These are phyloP conservation scores for Geotrupes spiniger DNA, from an alignment of 2,888 invertebrate genomes.

Conservation along the genomic window DNA sequence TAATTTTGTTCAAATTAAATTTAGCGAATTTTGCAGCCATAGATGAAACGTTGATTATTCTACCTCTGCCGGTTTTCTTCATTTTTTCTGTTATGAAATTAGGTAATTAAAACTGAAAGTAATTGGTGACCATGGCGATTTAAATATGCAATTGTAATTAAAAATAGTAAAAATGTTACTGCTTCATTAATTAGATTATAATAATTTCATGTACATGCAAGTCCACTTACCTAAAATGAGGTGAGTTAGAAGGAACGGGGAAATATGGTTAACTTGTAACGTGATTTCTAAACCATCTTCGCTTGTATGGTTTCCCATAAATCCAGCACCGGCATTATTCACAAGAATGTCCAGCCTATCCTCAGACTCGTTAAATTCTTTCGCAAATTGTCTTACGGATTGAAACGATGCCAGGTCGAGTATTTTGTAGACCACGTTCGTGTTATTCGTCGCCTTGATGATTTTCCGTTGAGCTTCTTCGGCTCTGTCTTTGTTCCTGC, in stretches of 20 bases:
- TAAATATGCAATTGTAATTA: too few species aligned
- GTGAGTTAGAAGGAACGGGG: slow-evolving; percentile 60
- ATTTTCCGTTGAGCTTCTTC: slow-evolving; percentile 30
- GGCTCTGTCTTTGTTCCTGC: slow-evolving; percentile 43
- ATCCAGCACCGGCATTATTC: slow-evolving; percentile 62
- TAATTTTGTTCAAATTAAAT: background rate
- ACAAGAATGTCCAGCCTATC: slow-evolving; percentile 60
- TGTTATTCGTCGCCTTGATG: slow-evolving; percentile 37
- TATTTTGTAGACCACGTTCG: slow-evolving; percentile 44
- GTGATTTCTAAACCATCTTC: slow-evolving; percentile 62
- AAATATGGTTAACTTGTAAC: slow-evolving; percentile 40
- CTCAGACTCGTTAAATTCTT: slow-evolving; percentile 54
- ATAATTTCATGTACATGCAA: too few species aligned
- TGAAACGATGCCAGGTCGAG: slow-evolving; percentile 56
- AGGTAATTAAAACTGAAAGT: background rate
- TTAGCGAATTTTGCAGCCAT: slow-evolving; percentile 30
- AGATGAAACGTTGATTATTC: slow-evolving; percentile 38
- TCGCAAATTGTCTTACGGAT: slow-evolving; percentile 60
- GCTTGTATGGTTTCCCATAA: slow-evolving; percentile 51
- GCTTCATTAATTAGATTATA: too few species aligned
- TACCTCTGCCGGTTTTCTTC: slow-evolving; percentile 34
- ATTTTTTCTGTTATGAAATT: slow-evolving; percentile 50
- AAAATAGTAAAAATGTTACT: too few species aligned
- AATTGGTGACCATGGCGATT: too few species aligned
- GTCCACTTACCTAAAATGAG: slow-evolving; percentile 55